phyloP scores from a whole-genome alignment of 1,140 invertebrate species.

The Aphelenchoides fujianensis region DNA sequence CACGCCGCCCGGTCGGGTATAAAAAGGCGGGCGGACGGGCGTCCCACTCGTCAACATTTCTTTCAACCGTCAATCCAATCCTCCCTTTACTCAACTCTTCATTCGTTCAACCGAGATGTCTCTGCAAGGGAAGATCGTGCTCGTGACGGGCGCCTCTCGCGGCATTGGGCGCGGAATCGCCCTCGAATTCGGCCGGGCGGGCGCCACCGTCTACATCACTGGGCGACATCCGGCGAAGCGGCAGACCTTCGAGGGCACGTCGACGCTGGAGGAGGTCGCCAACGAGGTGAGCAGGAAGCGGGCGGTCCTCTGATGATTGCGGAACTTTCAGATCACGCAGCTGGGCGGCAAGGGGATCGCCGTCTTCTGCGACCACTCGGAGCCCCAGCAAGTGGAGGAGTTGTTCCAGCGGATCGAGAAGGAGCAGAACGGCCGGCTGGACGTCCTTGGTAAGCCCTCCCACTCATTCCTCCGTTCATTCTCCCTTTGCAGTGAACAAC shows the following conservation, averaged over 20 bases:
- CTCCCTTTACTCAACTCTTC: too few relatives aligned
- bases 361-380: constrained; percentile 64
- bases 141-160: constrained; percentile 64
- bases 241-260: too few relatives aligned
- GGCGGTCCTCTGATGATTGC: too few relatives aligned
- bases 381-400: constrained; percentile 60
- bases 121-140: constrained; percentile 46
- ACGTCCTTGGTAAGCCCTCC: constrained; percentile 48
- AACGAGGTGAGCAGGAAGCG: too few relatives aligned
- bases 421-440: constrained; percentile 63
- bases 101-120: too few relatives aligned
- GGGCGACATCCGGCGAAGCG: constrained; percentile 49
- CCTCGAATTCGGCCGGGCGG: constrained; percentile 62
- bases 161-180: constrained; percentile 64
- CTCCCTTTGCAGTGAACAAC: constrained; percentile 62
- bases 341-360: constrained; percentile 62
- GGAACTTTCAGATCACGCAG: constrained; percentile 45
- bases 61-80: too few relatives aligned
- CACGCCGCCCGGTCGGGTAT: not conserved
- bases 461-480: too few relatives aligned
- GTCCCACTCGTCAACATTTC: too few relatives aligned
- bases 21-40: not conserved
- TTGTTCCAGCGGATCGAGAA: constrained; percentile 63
- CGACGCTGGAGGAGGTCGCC: too few relatives aligned
- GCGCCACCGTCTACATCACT: constrained; percentile 64